These are phyloP conservation scores for Microchrysa polita DNA, from an alignment of 2,888 invertebrate genomes.

Conservation along the genomic window DNA sequence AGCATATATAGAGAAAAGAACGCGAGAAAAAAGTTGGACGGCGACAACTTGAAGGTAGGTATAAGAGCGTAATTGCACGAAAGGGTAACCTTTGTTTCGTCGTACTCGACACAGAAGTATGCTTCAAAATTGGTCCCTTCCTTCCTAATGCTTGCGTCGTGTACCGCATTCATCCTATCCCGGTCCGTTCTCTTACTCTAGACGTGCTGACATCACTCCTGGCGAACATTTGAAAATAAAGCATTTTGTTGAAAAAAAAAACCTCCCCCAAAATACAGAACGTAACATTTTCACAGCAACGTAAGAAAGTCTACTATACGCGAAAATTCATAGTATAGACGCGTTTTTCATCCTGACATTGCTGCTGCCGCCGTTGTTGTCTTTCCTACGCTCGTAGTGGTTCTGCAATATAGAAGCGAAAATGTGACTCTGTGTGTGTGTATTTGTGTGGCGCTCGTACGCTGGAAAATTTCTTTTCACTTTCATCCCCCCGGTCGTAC, in stretches of 20 bases:
- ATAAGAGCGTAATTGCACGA: too few species aligned
- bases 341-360: slow-evolving; percentile 1
- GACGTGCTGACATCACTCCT: neutral
- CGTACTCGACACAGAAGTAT: too few species aligned
- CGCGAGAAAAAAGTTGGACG: too few species aligned
- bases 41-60: too few species aligned
- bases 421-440: too few species aligned
- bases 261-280: slow-evolving; percentile 14
- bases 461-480: slow-evolving; percentile 16
- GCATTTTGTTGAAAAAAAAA: too few species aligned
- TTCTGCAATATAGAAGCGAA: neutral
- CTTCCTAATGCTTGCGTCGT: too few species aligned
- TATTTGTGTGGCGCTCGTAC: neutral
- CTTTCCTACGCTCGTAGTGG: neutral
- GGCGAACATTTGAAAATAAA: slow-evolving; percentile 1
- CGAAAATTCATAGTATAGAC: slow-evolving; percentile 23
- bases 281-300: neutral
- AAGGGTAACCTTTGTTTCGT: too few species aligned
- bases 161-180: too few species aligned
- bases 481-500: neutral
- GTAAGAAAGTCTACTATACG: slow-evolving; percentile 7
- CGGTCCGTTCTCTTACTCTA: neutral
- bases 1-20: too few species aligned
- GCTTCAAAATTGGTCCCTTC: too few species aligned
- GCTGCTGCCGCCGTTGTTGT: neutral